These are phyloP conservation scores for Urechis unicinctus DNA, from an alignment of 2,888 invertebrate genomes.

Conservation along the genomic window DNA sequence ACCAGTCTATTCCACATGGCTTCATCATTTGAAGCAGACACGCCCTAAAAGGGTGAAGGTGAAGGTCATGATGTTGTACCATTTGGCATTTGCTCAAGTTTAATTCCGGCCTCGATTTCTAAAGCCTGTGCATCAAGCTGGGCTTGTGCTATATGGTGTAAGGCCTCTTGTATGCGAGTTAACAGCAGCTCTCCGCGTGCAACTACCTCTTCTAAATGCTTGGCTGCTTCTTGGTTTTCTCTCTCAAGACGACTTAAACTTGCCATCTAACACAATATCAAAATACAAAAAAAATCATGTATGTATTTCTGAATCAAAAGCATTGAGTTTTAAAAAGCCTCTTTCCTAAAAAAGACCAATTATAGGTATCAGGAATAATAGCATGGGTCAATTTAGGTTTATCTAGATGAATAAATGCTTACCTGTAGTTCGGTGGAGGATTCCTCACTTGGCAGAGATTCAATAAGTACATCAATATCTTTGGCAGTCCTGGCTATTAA, in stretches of 20 bases:
- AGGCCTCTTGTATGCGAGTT: conserved; percentile 80
- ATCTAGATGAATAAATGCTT: neutral
- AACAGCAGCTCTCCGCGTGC: conserved; percentile 77
- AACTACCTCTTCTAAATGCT: conserved; percentile 76
- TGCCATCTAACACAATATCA: conserved; percentile 28
- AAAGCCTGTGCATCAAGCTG: conserved; percentile 42
- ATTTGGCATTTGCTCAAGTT: too few relatives aligned
- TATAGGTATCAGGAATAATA: neutral
- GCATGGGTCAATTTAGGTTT: neutral
- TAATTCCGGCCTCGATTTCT: conserved; percentile 7
- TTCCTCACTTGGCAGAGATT: conserved; percentile 91
- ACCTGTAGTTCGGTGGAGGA: conserved; percentile 90
- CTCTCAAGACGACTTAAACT: conserved; percentile 63
- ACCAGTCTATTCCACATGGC: too few relatives aligned
- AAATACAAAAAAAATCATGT: neutral
- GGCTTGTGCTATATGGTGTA: conserved; percentile 69
- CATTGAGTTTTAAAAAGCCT: neutral
- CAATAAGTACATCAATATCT: conserved; percentile 93
- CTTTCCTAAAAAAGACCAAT: neutral
- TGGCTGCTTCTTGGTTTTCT: conserved; percentile 88
- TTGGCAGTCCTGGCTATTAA: conserved; percentile 92
- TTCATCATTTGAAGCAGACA: too few relatives aligned
- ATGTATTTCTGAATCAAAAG: neutral
- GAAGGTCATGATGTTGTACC: too few relatives aligned
- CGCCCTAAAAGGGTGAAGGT: too few relatives aligned